Conservation (phyloP, 2,113 vertebrate genomes). For the Crotophaga sulcirostris region DNA sequence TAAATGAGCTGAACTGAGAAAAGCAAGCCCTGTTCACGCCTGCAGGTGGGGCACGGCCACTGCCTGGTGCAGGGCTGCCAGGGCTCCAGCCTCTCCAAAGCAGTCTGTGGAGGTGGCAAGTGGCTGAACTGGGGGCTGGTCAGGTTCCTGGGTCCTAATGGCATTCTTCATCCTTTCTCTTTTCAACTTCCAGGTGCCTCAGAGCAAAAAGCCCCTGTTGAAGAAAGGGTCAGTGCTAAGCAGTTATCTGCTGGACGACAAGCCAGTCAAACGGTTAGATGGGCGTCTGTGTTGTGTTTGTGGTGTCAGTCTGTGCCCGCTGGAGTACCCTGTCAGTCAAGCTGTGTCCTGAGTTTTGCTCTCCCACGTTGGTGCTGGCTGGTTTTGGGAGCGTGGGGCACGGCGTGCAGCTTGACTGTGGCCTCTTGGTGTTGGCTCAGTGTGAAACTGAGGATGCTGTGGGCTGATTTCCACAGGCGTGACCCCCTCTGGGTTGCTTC, state of each 20-base stretch:
- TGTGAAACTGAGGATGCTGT: background rate
- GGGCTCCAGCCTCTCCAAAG: background rate
- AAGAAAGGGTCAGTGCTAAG: conserved; percentile 83
- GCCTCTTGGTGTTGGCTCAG: background rate
- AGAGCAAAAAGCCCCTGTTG: conserved; percentile 70
- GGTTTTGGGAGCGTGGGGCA: background rate
- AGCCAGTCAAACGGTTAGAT: conserved; percentile 78
- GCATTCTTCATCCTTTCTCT: conserved; percentile 4
- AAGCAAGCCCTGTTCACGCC: background rate
- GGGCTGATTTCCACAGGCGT: background rate
- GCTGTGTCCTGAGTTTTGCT: background rate
- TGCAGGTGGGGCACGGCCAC: background rate
- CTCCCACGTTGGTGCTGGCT: background rate
- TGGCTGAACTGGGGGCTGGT: background rate
- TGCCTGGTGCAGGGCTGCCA: fast-evolving
- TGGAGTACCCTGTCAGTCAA: background rate
- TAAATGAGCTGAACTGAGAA: background rate
- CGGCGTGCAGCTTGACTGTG: background rate
- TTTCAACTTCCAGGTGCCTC: conserved; percentile 70
- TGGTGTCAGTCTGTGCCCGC: background rate
- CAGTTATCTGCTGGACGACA: conserved; percentile 76
- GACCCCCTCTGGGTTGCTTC: background rate
- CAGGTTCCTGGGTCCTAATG: background rate
- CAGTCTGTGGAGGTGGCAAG: background rate
- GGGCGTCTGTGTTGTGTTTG: conserved; percentile 5